Base-by-base conservation (phyloP, 2,888 invertebrate species). In the Dichetophora obliterata region DNA sequence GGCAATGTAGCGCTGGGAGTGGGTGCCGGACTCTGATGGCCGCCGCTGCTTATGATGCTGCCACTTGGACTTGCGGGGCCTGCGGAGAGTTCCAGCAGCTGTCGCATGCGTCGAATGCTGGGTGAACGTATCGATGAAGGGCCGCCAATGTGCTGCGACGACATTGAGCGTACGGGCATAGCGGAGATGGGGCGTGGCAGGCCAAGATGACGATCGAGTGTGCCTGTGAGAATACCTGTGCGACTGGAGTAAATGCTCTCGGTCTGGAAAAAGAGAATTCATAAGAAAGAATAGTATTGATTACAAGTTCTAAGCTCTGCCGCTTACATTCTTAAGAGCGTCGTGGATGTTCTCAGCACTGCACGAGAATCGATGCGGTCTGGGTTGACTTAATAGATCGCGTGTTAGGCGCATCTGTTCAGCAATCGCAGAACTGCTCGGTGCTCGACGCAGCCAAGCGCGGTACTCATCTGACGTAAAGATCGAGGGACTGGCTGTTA, bases 391-490 rank as follows among this genome's bases (percentile, higher is more conserved):
- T 71, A 92, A 90, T 78, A 92, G 91, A 82, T 95, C 95, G 79
- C 95, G 91, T 65, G 95, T 94, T 77, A 95, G 94, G 80, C 96
- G 92, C 87, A 97, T 94, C 85, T 96, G 94, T 87, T 97, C 97
- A 88, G 97, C 97, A 83, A 97, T 94, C 59, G 97, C 97, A 81
- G 96, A 96, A 77, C 97, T 97, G 78, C 96, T 96, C 0, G 96
- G 96, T 11, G 95, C 95, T 72, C 96, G 92, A 80, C 96, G 94
- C 86, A 98, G 90, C 98, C 98, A 98, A 82, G 97, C 96, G 82
- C 96, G 93, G 89, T 98, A 97, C 90, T 97, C 97, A 90, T 96
- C 96, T 85, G 96, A 95, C 81, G 96, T 96, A 91, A 96, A 96
- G 88, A 96, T 92, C 85, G 92, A 90, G 43, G 90, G 89, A 75